Evolutionary conservation across 2,113 vertebrate species (phyloP).

Genomic region (Clarias macrocephalus): DNA sequence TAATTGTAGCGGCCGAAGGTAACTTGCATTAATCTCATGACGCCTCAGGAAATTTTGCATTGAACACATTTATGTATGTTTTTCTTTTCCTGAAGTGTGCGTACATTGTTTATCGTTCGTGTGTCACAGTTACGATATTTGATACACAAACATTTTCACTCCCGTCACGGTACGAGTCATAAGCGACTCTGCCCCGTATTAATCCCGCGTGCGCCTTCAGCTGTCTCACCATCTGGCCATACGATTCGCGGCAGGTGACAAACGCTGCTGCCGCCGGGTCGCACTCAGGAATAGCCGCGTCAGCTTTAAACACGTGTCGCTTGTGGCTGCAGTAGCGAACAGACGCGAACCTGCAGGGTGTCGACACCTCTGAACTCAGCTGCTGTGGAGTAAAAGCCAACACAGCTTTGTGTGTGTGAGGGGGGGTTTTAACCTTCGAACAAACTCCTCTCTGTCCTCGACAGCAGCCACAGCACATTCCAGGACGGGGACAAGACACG

Average conservation of each 20-base stretch:
- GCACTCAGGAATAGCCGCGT: not conserved
- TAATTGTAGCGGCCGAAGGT: too few relatives aligned
- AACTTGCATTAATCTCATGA: too few relatives aligned
- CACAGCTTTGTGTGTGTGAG: slow-evolving; percentile 6
- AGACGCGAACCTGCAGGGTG: slow-evolving; percentile 15
- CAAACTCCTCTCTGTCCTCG: slow-evolving; percentile 42
- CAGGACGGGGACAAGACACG: slow-evolving; percentile 40
- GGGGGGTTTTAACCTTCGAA: slow-evolving; percentile 6
- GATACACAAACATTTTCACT: too few relatives aligned
- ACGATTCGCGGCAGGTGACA: not conserved
- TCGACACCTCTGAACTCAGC: slow-evolving; percentile 42
- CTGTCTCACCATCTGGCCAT: slow-evolving; percentile 29
- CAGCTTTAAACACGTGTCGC: slow-evolving; percentile 32
- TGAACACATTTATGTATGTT: too few relatives aligned
- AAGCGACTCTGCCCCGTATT: not conserved
- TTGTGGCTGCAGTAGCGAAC: slow-evolving; percentile 6
- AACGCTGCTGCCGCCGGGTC: not conserved
- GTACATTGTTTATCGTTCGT: too few relatives aligned
- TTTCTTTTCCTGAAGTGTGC: too few relatives aligned
- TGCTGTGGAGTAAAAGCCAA: slow-evolving; percentile 6
- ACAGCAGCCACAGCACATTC: slow-evolving; percentile 43
- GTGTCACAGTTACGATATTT: too few relatives aligned
- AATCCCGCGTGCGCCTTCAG: not conserved
- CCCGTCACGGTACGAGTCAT: not conserved
- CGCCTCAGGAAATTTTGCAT: too few relatives aligned